These are phyloP conservation scores for Notodonta dromedarius DNA, from an alignment of 2,888 invertebrate species.

Conservation along the genomic window DNA sequence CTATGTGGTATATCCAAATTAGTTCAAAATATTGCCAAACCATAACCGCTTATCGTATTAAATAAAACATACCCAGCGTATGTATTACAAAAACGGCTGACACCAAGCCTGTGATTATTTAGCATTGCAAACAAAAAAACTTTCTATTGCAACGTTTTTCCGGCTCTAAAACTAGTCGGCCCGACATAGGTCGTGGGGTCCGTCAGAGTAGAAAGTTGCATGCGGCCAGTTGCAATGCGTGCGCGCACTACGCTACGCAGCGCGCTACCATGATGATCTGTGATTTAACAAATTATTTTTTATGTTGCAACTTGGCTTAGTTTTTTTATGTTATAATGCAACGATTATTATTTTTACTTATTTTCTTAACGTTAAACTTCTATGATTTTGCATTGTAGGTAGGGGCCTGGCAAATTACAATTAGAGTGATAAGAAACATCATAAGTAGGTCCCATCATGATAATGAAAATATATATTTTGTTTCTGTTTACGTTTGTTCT, in stretches of 20 bases:
- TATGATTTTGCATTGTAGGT: too few species aligned
- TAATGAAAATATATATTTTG: too few species aligned
- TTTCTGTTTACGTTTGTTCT: too few species aligned
- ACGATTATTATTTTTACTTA: too few species aligned
- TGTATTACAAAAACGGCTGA: constrained; percentile 16
- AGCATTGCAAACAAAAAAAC: constrained; percentile 58
- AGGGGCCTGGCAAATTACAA: too few species aligned
- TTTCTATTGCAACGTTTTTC: constrained; percentile 72
- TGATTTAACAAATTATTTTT: background rate
- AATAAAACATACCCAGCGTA: background rate
- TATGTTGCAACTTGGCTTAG: background rate
- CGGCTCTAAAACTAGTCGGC: constrained; percentile 43
- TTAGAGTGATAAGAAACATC: too few species aligned
- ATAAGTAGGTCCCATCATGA: too few species aligned
- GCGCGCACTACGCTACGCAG: constrained; percentile 41
- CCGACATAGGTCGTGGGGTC: constrained; percentile 32
- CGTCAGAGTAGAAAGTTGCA: constrained; percentile 79
- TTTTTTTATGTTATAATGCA: background rate
- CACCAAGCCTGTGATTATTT: constrained; percentile 23
- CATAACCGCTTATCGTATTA: constrained; percentile 1
- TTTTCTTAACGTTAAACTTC: too few species aligned
- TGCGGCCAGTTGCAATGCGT: constrained; percentile 63
- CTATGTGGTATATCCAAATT: too few species aligned
- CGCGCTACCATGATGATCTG: background rate
- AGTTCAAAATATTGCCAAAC: background rate